Percentiles rank a stretch among this genome's conserved stretches.
These are phyloP conservation scores for Drosophila kohkoa DNA, from an alignment of 1,140 invertebrate genomes.

Conservation along the genomic window DNA sequence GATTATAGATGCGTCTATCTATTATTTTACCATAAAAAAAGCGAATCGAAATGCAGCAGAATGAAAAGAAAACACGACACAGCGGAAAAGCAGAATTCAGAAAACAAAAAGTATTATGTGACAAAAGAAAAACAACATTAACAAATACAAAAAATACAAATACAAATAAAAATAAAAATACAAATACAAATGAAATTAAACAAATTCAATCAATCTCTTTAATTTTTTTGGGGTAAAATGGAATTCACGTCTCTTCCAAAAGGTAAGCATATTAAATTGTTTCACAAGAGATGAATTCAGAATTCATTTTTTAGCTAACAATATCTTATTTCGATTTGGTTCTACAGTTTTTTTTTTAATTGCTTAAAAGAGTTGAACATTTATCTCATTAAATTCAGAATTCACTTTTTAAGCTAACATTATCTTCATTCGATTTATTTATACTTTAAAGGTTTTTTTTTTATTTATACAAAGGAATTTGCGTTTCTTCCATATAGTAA, in stretches of 20 bases:
- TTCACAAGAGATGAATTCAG: no score
- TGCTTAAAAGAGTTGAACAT: no score
- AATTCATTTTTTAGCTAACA: no score
- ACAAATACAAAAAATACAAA: constrained; percentile 37
- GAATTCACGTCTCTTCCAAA: not conserved
- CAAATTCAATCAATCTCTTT: constrained; percentile 12
- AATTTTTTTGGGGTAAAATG: not conserved
- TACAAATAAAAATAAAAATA: constrained; percentile 28
- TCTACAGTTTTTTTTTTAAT: no score
- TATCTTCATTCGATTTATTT: no score
- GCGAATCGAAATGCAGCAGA: constrained; percentile 17
- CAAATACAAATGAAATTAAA: constrained; percentile 39
- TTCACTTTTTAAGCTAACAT: no score
- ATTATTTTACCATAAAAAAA: constrained; percentile 34
- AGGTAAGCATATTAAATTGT: not conserved
- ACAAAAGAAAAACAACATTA: constrained; percentile 31
- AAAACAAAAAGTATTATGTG: constrained; percentile 43
- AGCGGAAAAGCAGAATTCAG: not conserved
- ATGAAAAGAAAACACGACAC: constrained; percentile 33
- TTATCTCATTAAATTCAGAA: no score
- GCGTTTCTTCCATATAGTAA: no score
- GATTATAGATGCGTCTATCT: constrained; percentile 38
- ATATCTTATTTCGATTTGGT: no score
- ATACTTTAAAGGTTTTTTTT: no score
- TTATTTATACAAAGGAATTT: no score